A percentile compares a stretch with the other conserved stretches of the same genome.
These are phyloP conservation scores for Spinus pinus DNA, from an alignment of 2,797 vertebrate genomes.

Conservation along the genomic window DNA sequence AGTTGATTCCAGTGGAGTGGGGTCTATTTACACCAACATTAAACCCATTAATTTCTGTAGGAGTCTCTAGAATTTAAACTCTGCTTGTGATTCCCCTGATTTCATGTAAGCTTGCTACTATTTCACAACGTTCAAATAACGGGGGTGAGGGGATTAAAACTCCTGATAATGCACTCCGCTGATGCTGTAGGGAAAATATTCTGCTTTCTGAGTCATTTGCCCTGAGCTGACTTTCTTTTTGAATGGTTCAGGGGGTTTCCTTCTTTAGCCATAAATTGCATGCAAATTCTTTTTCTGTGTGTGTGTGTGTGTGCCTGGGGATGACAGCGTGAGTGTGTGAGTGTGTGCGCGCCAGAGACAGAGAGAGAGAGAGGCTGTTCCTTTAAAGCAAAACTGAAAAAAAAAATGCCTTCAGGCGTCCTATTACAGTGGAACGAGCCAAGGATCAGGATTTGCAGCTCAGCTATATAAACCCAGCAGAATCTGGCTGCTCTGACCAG, in stretches of 20 bases:
- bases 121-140: neutral
- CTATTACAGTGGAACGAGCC: slow-evolving; percentile 80
- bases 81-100: neutral
- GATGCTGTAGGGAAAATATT: slow-evolving; percentile 54
- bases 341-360: slow-evolving; percentile 24
- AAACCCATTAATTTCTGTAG: neutral
- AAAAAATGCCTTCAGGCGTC: slow-evolving; percentile 78
- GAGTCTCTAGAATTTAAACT: neutral
- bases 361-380: slow-evolving; percentile 69
- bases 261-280: slow-evolving; percentile 76
- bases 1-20: neutral
- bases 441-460: slow-evolving; percentile 68
- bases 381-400: slow-evolving; percentile 79
- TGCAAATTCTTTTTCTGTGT: slow-evolving; percentile 69
- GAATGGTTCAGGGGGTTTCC: slow-evolving; percentile 58
- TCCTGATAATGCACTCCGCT: neutral
- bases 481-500: slow-evolving; percentile 69
- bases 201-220: slow-evolving; percentile 65
- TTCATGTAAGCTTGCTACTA: neutral
- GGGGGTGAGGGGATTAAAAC: neutral
- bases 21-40: accelerated
- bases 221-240: slow-evolving; percentile 41
- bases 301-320: slow-evolving; percentile 37
- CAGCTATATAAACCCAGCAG: slow-evolving; percentile 79
- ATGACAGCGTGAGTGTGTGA: neutral